Conservation (phyloP, 2,888 invertebrate species). For the Muscina levida region DNA sequence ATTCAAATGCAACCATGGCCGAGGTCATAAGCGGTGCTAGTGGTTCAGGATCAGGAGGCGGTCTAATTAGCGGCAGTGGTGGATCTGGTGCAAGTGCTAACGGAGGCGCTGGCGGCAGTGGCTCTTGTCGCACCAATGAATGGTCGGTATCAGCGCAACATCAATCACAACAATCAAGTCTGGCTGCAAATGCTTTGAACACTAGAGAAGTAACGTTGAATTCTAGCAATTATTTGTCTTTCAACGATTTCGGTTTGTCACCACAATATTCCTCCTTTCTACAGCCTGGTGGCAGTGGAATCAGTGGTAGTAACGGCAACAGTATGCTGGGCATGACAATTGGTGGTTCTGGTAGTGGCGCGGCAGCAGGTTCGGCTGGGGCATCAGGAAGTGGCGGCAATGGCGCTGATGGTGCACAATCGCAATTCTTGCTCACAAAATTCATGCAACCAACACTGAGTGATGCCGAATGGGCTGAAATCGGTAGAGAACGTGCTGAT, state of each 20-base stretch:
- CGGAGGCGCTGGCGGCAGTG: conserved; percentile 70
- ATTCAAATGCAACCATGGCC: conserved; percentile 81
- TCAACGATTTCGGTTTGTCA: conserved; percentile 71
- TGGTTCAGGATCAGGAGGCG: conserved; percentile 65
- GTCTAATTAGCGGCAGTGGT: conserved; percentile 68
- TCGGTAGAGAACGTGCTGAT: conserved; percentile 83
- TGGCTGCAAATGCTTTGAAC: conserved; percentile 77
- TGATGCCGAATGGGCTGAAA: conserved; percentile 81
- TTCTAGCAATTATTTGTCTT: conserved; percentile 70
- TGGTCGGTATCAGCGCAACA: conserved; percentile 78
- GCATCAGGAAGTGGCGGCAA: conserved; percentile 67
- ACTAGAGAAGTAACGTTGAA: conserved; percentile 77
- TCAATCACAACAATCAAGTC: conserved; percentile 77
- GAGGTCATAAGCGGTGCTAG: conserved; percentile 79
- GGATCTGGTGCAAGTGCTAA: conserved; percentile 69
- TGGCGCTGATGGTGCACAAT: conserved; percentile 71
- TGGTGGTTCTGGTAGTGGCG: conserved; percentile 71
- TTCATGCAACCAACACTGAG: conserved; percentile 81
- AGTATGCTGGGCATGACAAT: conserved; percentile 74
- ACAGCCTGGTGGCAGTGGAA: conserved; percentile 71
- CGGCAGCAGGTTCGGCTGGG: conserved; percentile 64
- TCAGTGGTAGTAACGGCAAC: conserved; percentile 70
- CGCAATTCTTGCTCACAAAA: conserved; percentile 80
- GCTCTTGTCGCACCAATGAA: conserved; percentile 74
- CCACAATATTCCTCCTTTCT: conserved; percentile 69